Evolutionary conservation across 2,797 vertebrate species (phyloP), one percentile per base, ranked within the genome.

Genomic region (Myripristis jacobus): DNA sequence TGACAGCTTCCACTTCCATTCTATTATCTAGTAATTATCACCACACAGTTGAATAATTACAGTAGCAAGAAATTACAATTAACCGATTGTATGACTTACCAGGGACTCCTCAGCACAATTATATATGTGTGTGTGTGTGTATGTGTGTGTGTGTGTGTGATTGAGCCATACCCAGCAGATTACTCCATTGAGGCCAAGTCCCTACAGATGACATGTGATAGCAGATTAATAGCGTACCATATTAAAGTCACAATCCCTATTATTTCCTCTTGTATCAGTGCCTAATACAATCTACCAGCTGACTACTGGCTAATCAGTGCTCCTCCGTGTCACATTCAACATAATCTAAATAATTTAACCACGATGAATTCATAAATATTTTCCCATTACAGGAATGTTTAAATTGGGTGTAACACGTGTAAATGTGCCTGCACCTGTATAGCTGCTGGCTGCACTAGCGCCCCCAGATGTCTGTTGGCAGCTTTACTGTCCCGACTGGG

Each of bases 41-140:
- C 86, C 84, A 85, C 88, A 85, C 85, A 91, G 90, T 92, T 34
- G 43, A 92, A 93, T 94, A 94, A 94, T 94, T 94, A 94, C 93
- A 92, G 88, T 81, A 80, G 75, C 81, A 89, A 88, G 85, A 89
- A 93, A 92, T 90, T 91, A 88, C 92, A 93, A 92, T 93, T 91
- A 94, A 92, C 88, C 76, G 46, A 82, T 89, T 88, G 81, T 92
- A 87, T 89, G 83, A 92, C 89, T 90, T 92, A 76, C 83, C 72
- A 71, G 83, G 75, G 78, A 86, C 76, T 88, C 75, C 83, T 69
- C 50, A 74, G 53, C 55, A 59, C 63, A 67, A 60, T 54, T 70
- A 46, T 78, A 67, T 67, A 50, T 24, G 57, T 46, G 63, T 41
- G 51, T 71, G 69, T 61, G 72, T 60, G 48, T 21, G 59, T 21